These are phyloP conservation scores for Hippasteria phrygiana DNA, from an alignment of 53 echinoderm and acorn worm species.

Conservation along the genomic window DNA sequence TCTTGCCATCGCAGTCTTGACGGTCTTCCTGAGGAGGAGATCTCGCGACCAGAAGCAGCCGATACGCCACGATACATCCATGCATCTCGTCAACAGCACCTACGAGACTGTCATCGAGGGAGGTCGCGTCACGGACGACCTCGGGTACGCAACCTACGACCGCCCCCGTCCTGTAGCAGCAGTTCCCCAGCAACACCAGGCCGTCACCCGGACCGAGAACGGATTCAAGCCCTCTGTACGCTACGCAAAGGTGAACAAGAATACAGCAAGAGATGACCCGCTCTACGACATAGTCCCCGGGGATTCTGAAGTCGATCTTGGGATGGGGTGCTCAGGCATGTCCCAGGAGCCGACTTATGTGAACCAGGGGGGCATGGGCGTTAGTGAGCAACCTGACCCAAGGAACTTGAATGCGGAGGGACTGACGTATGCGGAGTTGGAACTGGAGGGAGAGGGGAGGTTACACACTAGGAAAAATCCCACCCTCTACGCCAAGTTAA, in stretches of 20 bases:
- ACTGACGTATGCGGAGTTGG: conserved; percentile 52
- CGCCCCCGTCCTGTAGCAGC: conserved; percentile 5
- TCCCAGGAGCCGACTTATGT: conserved; percentile 40
- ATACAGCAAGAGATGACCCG: not conserved
- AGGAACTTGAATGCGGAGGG: conserved; percentile 47
- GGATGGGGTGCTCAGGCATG: not conserved
- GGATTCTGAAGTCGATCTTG: conserved; percentile 1
- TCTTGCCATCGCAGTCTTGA: not conserved
- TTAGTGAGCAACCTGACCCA: conserved; percentile 21
- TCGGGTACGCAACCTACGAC: conserved; percentile 12
- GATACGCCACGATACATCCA: conserved; percentile 16
- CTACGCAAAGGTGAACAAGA: conserved; percentile 26
- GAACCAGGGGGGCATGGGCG: conserved; percentile 16
- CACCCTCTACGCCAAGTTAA: conserved; percentile 54
- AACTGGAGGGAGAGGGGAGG: conserved; percentile 19
- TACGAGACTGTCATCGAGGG: conserved; percentile 47
- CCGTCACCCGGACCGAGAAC: not conserved
- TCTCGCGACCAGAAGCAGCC: not conserved
- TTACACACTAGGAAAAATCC: conserved; percentile 7
- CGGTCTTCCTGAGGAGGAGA: conserved; percentile 12
- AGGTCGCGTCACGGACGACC: conserved; percentile 29
- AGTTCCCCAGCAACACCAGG: not conserved
- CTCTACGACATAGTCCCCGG: conserved; percentile 25
- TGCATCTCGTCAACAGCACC: conserved; percentile 46
- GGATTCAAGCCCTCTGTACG: not conserved